Conservation (phyloP, 92 coral and sea anemone species). For the Muricea muricata region DNA sequence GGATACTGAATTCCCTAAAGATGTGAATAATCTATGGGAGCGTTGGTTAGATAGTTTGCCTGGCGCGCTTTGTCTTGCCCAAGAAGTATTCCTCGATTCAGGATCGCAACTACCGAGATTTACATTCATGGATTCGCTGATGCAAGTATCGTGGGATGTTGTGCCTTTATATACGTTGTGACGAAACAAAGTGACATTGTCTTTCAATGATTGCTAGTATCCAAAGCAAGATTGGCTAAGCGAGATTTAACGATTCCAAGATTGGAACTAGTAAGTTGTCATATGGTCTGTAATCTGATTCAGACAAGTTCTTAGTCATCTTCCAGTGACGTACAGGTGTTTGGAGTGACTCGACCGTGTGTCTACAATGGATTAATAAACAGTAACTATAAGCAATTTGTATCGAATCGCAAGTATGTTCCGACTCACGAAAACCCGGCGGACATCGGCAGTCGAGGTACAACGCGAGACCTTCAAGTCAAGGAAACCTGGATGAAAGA, state of each 20-base stretch:
- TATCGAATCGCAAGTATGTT: conserved; percentile 41
- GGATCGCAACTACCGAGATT: background rate
- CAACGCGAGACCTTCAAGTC: background rate
- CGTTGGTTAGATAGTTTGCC: background rate
- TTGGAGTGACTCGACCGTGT: conserved; percentile 57
- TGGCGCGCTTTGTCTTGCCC: background rate
- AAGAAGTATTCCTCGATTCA: background rate
- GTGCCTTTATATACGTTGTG: conserved; percentile 41
- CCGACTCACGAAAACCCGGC: conserved; percentile 44
- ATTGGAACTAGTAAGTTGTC: conserved; percentile 1
- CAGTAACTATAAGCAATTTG: conserved; percentile 47
- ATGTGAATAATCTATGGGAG: background rate
- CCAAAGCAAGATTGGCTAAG: conserved; percentile 42
- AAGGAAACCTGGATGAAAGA: background rate
- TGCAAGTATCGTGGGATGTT: conserved; percentile 31
- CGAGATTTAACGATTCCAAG: conserved; percentile 14
- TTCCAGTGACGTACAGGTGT: background rate
- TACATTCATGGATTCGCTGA: conserved; percentile 42
- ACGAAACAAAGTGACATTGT: conserved; percentile 7
- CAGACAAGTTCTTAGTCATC: background rate
- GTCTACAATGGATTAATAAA: conserved; percentile 42
- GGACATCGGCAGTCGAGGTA: conserved; percentile 36
- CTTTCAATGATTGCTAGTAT: conserved; percentile 17
- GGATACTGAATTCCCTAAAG: conserved; percentile 9
- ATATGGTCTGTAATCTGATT: background rate